Percentiles rank a stretch among this genome's conserved stretches.
Conservation (phyloP, 1,140 invertebrate species). For the Achroia grisella region DNA sequence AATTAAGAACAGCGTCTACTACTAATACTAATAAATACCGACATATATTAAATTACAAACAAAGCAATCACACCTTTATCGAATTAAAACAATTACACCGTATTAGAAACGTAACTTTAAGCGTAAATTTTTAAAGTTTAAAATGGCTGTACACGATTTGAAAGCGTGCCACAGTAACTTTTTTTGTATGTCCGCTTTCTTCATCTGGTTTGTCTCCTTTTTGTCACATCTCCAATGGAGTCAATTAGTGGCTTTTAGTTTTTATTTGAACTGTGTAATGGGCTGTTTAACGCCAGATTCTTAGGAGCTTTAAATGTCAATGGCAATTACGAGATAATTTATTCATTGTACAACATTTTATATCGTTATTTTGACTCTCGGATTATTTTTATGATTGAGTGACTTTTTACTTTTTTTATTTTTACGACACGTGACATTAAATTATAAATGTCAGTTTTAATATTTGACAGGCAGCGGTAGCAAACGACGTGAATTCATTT, state of each 20-base stretch:
- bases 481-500: too few relatives aligned
- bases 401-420: too few relatives aligned
- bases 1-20: too few relatives aligned
- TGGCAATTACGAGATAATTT: slow-evolving; percentile 19
- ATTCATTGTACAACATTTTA: slow-evolving; percentile 1
- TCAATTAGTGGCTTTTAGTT: slow-evolving; percentile 49
- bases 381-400: too few relatives aligned
- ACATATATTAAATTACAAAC: slow-evolving; percentile 6
- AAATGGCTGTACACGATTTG: neutral
- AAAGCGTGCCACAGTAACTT: slow-evolving; percentile 28
- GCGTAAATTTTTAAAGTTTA: neutral
- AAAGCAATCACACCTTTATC: slow-evolving; percentile 2
- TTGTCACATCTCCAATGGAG: slow-evolving; percentile 34
- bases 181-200: slow-evolving; percentile 10
- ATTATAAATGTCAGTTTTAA: too few relatives aligned
- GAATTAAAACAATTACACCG: too few relatives aligned
- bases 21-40: neutral
- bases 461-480: too few relatives aligned
- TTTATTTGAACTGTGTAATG: slow-evolving; percentile 32
- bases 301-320: slow-evolving; percentile 32
- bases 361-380: too few relatives aligned
- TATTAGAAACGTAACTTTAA: neutral
- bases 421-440: too few relatives aligned
- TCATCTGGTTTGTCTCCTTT: slow-evolving; percentile 37
- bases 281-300: slow-evolving; percentile 22